These are phyloP conservation scores for Vimba vimba DNA, from an alignment of 2,113 vertebrate species.

Conservation along the genomic window DNA sequence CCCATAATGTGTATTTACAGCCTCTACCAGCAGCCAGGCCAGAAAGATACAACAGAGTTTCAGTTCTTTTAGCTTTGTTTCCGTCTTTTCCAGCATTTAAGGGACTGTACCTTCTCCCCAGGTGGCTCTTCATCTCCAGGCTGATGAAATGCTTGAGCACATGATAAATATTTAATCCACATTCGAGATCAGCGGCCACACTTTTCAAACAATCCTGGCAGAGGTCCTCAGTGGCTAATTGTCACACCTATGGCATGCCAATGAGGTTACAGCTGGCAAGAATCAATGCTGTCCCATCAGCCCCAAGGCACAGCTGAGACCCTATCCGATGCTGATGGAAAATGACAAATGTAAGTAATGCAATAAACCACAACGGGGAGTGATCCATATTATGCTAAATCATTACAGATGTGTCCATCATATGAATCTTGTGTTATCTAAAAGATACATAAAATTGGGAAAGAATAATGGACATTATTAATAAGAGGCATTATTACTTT, in stretches of 20 bases:
- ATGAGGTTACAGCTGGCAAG: constrained; percentile 43
- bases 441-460: too few species aligned
- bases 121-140: constrained; percentile 2
- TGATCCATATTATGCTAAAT: constrained; percentile 36
- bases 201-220: constrained; percentile 54
- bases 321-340: constrained; percentile 37
- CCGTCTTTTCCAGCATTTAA: constrained; percentile 22
- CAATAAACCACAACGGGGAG: constrained; percentile 1
- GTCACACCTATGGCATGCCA: constrained; percentile 51
- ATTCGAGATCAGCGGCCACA: constrained; percentile 31
- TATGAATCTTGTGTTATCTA: neutral
- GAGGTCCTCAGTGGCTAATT: constrained; percentile 52
- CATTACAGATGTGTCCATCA: constrained; percentile 37
- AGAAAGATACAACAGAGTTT: neutral
- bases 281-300: constrained; percentile 49
- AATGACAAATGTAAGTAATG: constrained; percentile 42
- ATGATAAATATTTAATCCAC: constrained; percentile 56
- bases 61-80: neutral
- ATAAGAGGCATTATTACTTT: neutral
- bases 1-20: neutral
- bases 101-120: constrained; percentile 9
- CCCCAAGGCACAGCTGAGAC: constrained; percentile 45
- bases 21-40: neutral
- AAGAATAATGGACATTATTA: neutral
- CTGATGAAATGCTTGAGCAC: constrained; percentile 44